Percentiles rank a stretch among this genome's conserved stretches.
These are phyloP conservation scores for Ceyx melanurus DNA, from an alignment of 2,113 vertebrate species.

Conservation along the genomic window DNA sequence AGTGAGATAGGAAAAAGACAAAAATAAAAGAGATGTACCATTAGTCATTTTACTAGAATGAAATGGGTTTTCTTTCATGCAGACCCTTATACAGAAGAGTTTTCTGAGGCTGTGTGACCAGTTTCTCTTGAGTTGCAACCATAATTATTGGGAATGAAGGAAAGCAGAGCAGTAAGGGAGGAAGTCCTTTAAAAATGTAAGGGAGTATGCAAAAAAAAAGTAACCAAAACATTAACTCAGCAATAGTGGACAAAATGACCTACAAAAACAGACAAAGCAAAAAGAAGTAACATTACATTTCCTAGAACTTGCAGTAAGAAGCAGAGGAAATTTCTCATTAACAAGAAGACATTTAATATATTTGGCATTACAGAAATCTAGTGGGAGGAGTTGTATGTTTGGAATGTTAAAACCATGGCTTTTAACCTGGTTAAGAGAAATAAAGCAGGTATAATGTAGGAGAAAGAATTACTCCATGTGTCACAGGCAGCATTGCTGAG, in stretches of 20 bases:
- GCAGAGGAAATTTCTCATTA: constrained; percentile 17
- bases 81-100: neutral
- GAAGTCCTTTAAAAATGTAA: neutral
- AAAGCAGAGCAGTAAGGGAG: neutral
- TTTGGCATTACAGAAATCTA: constrained; percentile 1
- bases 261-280: neutral
- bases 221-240: neutral
- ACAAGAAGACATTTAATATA: neutral
- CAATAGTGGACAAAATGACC: neutral
- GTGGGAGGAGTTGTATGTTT: neutral
- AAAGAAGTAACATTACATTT: neutral
- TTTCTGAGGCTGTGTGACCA: neutral
- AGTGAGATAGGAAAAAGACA: neutral
- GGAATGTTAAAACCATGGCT: neutral
- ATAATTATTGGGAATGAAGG: neutral
- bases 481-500: neutral
- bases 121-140: neutral
- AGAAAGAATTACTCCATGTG: neutral
- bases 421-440: neutral
- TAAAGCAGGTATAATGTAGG: neutral
- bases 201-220: neutral
- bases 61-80: neutral
- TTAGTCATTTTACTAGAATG: neutral
- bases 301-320: neutral
- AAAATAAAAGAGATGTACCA: neutral